A percentile compares a stretch with the other conserved stretches of the same genome.
These are phyloP conservation scores for Agriotes lineatus DNA, from an alignment of 2,888 invertebrate species.

Conservation along the genomic window DNA sequence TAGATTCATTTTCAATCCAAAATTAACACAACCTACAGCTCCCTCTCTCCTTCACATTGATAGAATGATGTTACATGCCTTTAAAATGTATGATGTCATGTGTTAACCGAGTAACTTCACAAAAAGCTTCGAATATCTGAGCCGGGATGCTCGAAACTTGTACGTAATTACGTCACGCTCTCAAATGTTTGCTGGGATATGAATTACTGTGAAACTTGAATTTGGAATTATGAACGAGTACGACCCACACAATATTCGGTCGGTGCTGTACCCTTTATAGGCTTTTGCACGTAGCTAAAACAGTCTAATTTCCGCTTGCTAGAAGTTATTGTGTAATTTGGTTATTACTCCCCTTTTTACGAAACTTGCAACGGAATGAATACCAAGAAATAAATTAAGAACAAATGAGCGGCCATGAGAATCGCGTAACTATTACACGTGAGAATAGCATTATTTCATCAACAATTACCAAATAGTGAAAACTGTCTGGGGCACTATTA, in stretches of 20 bases:
- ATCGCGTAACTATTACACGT: background rate
- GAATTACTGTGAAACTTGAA: background rate
- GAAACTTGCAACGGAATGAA: slow-evolving; percentile 5
- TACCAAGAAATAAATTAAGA: slow-evolving; percentile 1
- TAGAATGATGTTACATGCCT: slow-evolving; percentile 17
- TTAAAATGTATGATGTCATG: slow-evolving; percentile 20
- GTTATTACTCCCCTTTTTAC: no score
- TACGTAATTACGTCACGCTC: slow-evolving; percentile 7
- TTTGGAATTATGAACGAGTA: background rate
- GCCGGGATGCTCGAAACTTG: slow-evolving; percentile 1
- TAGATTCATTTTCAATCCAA: slow-evolving; percentile 48
- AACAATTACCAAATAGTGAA: slow-evolving; percentile 1
- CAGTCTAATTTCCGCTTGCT: background rate
- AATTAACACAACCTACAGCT: slow-evolving; percentile 42
- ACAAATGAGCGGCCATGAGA: slow-evolving; percentile 5
- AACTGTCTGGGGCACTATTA: background rate
- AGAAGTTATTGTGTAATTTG: slow-evolving; percentile 6
- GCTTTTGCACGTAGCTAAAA: background rate
- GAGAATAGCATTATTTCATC: slow-evolving; percentile 6
- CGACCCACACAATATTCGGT: background rate
- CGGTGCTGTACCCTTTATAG: background rate
- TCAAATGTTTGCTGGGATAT: background rate
- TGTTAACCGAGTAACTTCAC: slow-evolving; percentile 9
- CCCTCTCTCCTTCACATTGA: slow-evolving; percentile 27
- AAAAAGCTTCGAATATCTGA: slow-evolving; percentile 14